phyloP scores from a whole-genome alignment of 2,797 vertebrate genomes.

The Trematocara caparti region DNA sequence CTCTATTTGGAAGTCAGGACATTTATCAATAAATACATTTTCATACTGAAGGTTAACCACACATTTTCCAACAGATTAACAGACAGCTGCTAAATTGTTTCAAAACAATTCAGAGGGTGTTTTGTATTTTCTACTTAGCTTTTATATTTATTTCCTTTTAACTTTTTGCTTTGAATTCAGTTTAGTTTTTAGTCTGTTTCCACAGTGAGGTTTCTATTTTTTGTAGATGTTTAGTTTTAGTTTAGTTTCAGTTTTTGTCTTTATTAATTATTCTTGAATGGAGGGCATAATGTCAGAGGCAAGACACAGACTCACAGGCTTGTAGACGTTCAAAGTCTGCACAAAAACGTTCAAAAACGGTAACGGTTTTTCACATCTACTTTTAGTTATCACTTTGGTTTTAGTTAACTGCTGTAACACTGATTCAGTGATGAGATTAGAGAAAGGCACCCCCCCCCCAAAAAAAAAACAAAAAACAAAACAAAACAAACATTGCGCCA shows the following conservation, averaged over 20 bases:
- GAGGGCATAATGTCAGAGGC: neutral
- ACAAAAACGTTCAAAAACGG: neutral
- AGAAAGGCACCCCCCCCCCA: neutral
- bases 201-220: neutral
- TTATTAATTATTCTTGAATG: neutral
- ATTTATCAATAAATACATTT: neutral
- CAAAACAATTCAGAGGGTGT: neutral
- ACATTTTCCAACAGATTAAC: neutral
- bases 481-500: slow-evolving; percentile 43
- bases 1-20: neutral
- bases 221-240: neutral
- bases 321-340: neutral
- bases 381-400: neutral
- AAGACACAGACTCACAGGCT: neutral
- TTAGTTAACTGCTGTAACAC: neutral
- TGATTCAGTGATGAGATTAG: neutral
- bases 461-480: too few species aligned
- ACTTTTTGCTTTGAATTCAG: neutral
- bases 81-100: neutral
- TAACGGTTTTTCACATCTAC: fast-evolving
- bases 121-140: neutral
- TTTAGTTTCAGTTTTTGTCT: neutral
- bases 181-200: neutral
- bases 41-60: neutral
- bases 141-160: neutral